Evolutionary conservation across 1,140 invertebrate genomes (phyloP), one percentile per base, ranked within the genome.

Genomic region (Lysiphlebus fabarum): DNA sequence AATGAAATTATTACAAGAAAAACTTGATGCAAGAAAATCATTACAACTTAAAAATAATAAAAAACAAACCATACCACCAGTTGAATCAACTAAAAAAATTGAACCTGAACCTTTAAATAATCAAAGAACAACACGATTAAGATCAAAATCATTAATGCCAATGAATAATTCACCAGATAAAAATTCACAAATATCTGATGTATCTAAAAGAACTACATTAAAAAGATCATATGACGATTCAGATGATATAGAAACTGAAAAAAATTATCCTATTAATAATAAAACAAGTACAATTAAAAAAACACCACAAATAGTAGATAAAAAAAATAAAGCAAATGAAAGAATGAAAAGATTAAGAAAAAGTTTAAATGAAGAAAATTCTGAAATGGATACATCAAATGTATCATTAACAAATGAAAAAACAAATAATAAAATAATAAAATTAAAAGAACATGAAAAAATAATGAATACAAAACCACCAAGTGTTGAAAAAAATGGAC

Each of bases 301-400:
- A 2, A 2, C 42, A 7, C 53, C 53, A 33, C 42, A 55, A 12
- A 4, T 26, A 26, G 17, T 26, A 26, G 17, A 26, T 6, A 68
- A 61, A n/a, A 71, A 62, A 59, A 70, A 67, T 64, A 40, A 65
- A 1, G 70, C 65, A n/a, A 64, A 60, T 17, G 63, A 70, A 8
- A 64, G 71, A 26, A 56, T 74, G 47, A 53, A 64, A n/a, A 64
- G 49, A 53, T 56, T 72, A 51, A 65, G 63, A 41, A 62, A 43
- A 55, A 66, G 50, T 48, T 54, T 72, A 11, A 59, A 12, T 26
- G 34, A 26, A 11, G 44, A 57, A 9, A 38, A 6, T 10, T 1
- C 7, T 36, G 42, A 44, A 11, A 44, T 48, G 37, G 55, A 43
- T 34, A 6, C 34, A 8, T 26, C 17, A 36, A 6, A 41, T 2